phyloP scores from a whole-genome alignment of 1,140 invertebrate species.

The Pachyrhynchus sulphureomaculatus region DNA sequence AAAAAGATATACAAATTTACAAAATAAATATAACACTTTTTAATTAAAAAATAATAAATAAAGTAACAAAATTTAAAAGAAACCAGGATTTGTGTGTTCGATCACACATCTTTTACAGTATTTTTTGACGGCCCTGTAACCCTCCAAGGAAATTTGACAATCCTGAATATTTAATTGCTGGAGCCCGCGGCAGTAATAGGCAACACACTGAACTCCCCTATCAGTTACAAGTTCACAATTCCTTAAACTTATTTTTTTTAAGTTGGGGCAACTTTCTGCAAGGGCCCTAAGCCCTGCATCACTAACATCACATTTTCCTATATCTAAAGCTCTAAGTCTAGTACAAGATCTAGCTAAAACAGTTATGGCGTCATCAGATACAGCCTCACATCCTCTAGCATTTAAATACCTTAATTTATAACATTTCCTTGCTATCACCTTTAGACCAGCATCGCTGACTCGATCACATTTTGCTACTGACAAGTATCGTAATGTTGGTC shows the following conservation, averaged over 20 bases:
- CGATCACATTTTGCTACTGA: conserved; percentile 89
- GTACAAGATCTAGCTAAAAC: conserved; percentile 81
- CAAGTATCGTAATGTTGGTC: conserved; percentile 78
- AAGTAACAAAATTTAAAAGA: conserved; percentile 61
- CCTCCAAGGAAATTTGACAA: conserved; percentile 82
- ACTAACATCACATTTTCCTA: conserved; percentile 91
- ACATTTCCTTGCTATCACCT: conserved; percentile 84
- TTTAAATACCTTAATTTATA: conserved; percentile 89
- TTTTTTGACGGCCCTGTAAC: conserved; percentile 86
- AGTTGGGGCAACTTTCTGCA: conserved; percentile 84
- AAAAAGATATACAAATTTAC: conserved; percentile 33
- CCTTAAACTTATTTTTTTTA: conserved; percentile 85
- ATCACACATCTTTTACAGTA: conserved; percentile 90
- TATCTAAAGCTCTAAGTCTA: conserved; percentile 78
- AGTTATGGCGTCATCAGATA: conserved; percentile 86
- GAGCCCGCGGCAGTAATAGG: conserved; percentile 82
- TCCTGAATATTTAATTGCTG: conserved; percentile 91
- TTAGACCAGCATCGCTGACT: conserved; percentile 78
- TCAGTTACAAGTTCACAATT: conserved; percentile 89
- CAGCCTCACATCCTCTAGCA: conserved; percentile 85
- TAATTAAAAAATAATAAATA: conserved; percentile 15
- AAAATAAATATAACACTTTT: conserved; percentile 34
- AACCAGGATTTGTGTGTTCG: conserved; percentile 91
- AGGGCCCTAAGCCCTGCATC: conserved; percentile 81
- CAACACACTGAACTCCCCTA: conserved; percentile 80